Conservation (phyloP, 2,113 vertebrate species). For the Petrocephalus microphthalmus region DNA sequence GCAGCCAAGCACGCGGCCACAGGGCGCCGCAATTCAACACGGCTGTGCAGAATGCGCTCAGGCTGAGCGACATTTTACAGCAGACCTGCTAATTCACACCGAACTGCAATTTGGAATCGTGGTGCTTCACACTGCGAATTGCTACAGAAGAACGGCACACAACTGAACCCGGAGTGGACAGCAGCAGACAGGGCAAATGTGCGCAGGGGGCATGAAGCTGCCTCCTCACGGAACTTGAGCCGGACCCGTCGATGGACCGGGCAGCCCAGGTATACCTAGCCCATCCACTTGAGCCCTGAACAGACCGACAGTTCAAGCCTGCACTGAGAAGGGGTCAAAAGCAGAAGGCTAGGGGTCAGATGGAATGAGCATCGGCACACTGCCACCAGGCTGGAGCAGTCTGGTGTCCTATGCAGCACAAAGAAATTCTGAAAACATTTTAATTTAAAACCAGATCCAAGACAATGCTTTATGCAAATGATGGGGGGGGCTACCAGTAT, state of each 20-base stretch:
- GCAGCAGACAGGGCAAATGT: background rate
- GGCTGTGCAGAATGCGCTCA: background rate
- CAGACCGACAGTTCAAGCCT: background rate
- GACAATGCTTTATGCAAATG: background rate
- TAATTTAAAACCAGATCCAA: background rate
- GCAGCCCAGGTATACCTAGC: background rate
- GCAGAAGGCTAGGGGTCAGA: background rate
- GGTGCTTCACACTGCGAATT: background rate
- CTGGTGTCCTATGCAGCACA: background rate
- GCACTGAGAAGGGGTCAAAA: background rate
- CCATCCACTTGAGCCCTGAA: background rate
- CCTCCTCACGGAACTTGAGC: background rate
- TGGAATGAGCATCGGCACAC: background rate
- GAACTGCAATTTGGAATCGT: background rate
- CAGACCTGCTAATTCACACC: background rate
- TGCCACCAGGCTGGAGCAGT: background rate
- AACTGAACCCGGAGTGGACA: background rate
- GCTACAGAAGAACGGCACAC: background rate
- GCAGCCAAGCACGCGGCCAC: background rate
- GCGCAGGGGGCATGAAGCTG: background rate
- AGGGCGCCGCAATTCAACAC: background rate
- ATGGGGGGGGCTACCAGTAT: background rate
- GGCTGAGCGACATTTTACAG: background rate
- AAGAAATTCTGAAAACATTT: background rate
- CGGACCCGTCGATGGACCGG: background rate